Conservation (phyloP, 2,113 vertebrate genomes). For the Chauna torquata region DNA sequence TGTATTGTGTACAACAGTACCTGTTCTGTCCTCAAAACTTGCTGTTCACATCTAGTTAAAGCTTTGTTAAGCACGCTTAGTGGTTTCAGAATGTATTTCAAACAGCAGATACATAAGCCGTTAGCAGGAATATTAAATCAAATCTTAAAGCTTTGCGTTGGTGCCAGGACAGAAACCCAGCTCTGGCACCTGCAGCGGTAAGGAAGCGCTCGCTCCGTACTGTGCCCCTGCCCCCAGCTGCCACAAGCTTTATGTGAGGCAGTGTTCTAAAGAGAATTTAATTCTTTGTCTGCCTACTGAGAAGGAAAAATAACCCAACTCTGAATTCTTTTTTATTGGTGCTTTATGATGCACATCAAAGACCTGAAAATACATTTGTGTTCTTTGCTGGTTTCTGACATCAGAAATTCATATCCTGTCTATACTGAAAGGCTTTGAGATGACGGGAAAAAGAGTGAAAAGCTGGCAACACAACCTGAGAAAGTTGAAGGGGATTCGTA, state of each 20-base stretch:
- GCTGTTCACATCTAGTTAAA: slow-evolving; percentile 36
- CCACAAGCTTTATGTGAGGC: not conserved
- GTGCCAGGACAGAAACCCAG: not conserved
- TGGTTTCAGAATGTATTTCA: slow-evolving; percentile 57
- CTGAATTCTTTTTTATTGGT: not conserved
- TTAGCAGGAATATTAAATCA: slow-evolving; percentile 18
- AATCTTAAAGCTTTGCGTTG: not conserved
- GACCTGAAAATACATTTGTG: not conserved
- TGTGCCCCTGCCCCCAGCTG: not conserved
- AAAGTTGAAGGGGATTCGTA: slow-evolving; percentile 49
- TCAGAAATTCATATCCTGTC: not conserved
- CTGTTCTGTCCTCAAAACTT: slow-evolving; percentile 40
- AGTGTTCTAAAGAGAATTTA: not conserved
- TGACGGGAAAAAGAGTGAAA: not conserved
- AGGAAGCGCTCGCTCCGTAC: not conserved
- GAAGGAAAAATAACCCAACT: not conserved
- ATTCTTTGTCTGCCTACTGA: not conserved
- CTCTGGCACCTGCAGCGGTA: not conserved
- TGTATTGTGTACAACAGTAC: slow-evolving; percentile 33
- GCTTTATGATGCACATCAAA: slow-evolving; percentile 6
- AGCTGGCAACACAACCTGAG: not conserved
- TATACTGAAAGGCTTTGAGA: not conserved
- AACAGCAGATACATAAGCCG: slow-evolving; percentile 17
- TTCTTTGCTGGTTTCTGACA: slow-evolving; percentile 45
- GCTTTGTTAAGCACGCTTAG: slow-evolving; percentile 31